Conservation (phyloP, 2,113 vertebrate species). For the Tiliqua scincoides region DNA sequence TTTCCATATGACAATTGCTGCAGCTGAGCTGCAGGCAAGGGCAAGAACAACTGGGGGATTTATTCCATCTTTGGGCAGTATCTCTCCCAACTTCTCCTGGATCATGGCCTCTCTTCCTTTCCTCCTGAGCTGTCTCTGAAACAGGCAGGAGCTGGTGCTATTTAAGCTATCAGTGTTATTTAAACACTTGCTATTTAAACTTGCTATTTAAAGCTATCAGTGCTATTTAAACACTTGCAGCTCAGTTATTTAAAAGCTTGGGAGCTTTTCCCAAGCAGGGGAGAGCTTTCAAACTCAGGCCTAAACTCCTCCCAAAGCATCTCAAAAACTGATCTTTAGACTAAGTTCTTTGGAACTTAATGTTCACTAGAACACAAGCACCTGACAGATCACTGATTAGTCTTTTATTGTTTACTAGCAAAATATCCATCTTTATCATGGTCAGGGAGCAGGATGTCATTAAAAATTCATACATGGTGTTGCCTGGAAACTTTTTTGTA, state of each 20-base stretch:
- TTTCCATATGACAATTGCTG: conserved; percentile 16
- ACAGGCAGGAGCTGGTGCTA: background rate
- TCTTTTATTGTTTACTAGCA: background rate
- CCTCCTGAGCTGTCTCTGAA: background rate
- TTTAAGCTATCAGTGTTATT: background rate
- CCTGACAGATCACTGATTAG: background rate
- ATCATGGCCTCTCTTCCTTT: conserved; percentile 20
- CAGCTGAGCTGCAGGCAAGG: conserved; percentile 52
- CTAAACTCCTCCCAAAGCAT: background rate
- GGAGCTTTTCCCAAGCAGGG: background rate
- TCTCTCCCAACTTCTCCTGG: conserved; percentile 19
- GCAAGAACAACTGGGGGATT: background rate
- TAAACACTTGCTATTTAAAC: no score
- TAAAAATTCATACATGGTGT: no score
- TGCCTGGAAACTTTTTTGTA: no score
- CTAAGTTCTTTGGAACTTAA: background rate
- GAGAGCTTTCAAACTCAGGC: background rate
- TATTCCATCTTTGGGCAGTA: conserved; percentile 8
- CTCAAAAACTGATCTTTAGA: background rate
- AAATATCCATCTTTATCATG: background rate
- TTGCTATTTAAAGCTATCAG: no score
- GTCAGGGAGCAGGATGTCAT: no score
- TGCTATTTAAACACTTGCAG: fast-evolving
- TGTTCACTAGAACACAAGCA: background rate
- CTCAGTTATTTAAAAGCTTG: no score